Evolutionary conservation across 2,888 invertebrate genomes (phyloP).

Genomic region (Ligdia adustata): DNA sequence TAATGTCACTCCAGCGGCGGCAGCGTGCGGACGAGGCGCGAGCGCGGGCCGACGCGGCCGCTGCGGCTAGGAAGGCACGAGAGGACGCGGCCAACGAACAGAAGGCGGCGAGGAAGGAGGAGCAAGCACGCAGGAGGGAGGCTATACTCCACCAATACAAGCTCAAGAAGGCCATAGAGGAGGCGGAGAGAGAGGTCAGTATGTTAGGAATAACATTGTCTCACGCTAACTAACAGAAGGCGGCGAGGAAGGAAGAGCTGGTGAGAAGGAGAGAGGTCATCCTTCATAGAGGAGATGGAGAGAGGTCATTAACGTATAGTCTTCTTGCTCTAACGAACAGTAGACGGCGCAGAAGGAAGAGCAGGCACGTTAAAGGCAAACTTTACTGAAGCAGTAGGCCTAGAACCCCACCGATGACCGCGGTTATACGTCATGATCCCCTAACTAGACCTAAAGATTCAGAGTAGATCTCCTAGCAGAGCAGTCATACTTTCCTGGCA

Average conservation of each 20-base stretch:
- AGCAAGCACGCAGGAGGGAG: constrained; percentile 94
- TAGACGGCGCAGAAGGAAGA: background rate
- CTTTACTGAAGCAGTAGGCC: background rate
- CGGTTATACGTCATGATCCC: too few species aligned
- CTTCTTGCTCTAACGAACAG: background rate
- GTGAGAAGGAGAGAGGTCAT: constrained; percentile 92
- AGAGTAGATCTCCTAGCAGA: too few species aligned
- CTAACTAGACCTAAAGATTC: too few species aligned
- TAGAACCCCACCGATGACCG: too few species aligned
- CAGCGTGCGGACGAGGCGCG: constrained; percentile 96
- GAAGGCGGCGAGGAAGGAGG: constrained; percentile 89
- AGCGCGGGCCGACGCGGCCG: constrained; percentile 89
- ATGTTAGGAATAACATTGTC: too few species aligned
- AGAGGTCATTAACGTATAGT: constrained; percentile 79
- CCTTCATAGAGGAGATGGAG: constrained; percentile 95
- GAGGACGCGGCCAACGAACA: constrained; percentile 91
- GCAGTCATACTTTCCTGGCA: too few species aligned
- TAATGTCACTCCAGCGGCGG: constrained; percentile 94
- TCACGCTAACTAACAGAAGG: too few species aligned
- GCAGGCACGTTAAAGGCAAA: background rate
- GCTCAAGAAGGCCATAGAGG: constrained; percentile 96
- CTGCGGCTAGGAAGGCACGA: constrained; percentile 88
- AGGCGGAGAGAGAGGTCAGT: constrained; percentile 92
- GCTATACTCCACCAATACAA: constrained; percentile 96
- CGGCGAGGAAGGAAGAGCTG: constrained; percentile 89